Conservation (phyloP, 1,140 invertebrate species). For the Drosophila eugracilis region DNA sequence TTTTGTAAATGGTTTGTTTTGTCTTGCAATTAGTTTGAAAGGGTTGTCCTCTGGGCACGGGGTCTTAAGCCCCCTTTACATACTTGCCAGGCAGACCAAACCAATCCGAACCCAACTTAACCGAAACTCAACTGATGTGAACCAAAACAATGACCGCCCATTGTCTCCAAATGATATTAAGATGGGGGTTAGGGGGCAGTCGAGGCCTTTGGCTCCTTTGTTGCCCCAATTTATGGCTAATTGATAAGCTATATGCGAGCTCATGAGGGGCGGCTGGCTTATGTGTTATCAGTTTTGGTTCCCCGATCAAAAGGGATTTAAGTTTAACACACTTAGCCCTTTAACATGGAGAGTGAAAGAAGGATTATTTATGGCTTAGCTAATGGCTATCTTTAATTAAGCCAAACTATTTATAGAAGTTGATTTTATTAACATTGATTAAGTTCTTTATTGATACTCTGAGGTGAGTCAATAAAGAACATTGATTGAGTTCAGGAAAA, state of each 20-base stretch:
- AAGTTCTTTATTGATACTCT: not conserved
- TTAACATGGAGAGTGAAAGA: not conserved
- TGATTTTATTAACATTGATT: not conserved
- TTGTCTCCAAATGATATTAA: conserved; percentile 12
- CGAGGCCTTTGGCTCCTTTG: conserved; percentile 3
- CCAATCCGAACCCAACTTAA: not conserved
- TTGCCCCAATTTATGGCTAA: conserved; percentile 47
- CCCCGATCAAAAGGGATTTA: conserved; percentile 3
- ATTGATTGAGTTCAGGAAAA: conserved; percentile 6
- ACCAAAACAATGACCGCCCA: conserved; percentile 33
- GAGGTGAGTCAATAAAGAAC: not conserved
- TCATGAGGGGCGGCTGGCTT: conserved; percentile 15
- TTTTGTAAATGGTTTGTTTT: conserved; percentile 83
- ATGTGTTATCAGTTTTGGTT: conserved; percentile 3
- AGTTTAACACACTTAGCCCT: conserved; percentile 6
- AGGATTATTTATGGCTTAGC: no score
- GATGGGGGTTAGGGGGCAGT: not conserved
- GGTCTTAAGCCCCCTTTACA: no score
- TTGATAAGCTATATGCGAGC: conserved; percentile 35
- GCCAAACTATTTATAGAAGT: not conserved
- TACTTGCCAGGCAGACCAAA: no score
- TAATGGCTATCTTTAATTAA: no score
- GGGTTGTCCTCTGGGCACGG: conserved; percentile 45
- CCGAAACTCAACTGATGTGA: conserved; percentile 11
- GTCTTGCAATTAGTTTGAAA: conserved; percentile 81